phyloP scores from a whole-genome alignment of 2,888 invertebrate species.

The Phania funesta region DNA sequence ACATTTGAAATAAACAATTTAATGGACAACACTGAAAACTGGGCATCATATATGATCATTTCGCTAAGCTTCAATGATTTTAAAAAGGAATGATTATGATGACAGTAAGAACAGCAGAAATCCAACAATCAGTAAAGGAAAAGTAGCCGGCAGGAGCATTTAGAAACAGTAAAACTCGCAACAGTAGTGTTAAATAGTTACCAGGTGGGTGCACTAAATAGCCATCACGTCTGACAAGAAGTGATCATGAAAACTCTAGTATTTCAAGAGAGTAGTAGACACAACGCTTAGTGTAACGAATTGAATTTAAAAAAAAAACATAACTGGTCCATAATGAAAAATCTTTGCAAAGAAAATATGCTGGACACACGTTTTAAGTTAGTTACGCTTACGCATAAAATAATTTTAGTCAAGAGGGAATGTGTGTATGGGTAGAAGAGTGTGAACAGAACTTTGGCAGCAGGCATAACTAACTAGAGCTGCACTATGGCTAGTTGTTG shows the following conservation, averaged over 20 bases:
- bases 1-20: constrained; percentile 52
- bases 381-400: constrained; percentile 59
- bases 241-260: constrained; percentile 23
- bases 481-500: not conserved
- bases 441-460: constrained; percentile 12
- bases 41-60: constrained; percentile 42
- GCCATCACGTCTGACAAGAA: constrained; percentile 24
- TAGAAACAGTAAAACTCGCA: not conserved
- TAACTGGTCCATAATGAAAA: constrained; percentile 35
- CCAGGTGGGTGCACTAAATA: constrained; percentile 67
- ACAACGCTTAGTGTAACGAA: constrained; percentile 51
- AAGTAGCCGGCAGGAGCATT: constrained; percentile 13
- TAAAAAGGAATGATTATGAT: constrained; percentile 40
- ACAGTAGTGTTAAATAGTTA: constrained; percentile 10
- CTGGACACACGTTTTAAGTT: constrained; percentile 56
- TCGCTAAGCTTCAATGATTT: constrained; percentile 62
- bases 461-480: constrained; percentile 46
- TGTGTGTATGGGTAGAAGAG: not conserved
- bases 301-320: constrained; percentile 28
- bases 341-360: constrained; percentile 6
- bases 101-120: constrained; percentile 29
- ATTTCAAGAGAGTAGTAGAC: not conserved
- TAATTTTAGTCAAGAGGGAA: not conserved
- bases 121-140: constrained; percentile 34
- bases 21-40: constrained; percentile 21